Percentiles rank a stretch among this genome's conserved stretches.
Evolutionary conservation across 35 echinoderm and acorn worm genomes (phyloP).

Genomic region (Apostichopus japonicus): DNA sequence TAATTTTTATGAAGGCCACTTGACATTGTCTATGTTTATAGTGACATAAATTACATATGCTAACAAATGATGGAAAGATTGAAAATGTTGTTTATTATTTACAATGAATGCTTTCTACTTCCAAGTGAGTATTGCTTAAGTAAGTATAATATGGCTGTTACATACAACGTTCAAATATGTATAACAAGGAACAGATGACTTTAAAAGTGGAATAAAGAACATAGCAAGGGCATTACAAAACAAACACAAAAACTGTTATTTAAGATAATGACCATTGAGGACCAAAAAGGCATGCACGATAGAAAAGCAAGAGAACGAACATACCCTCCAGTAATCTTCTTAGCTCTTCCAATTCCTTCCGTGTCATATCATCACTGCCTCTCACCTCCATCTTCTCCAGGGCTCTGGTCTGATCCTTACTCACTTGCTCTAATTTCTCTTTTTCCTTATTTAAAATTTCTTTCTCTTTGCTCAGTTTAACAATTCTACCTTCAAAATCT

Average conservation of each 20-base stretch:
- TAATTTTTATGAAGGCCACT: no score
- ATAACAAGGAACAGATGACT: no score
- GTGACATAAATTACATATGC: no score
- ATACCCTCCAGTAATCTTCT: constrained; percentile 25
- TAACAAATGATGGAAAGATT: no score
- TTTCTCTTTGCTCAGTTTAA: constrained; percentile 10
- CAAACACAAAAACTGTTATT: background rate
- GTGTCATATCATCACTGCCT: background rate
- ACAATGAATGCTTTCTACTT: no score
- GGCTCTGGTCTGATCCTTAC: background rate
- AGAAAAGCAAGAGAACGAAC: background rate
- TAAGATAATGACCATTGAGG: background rate
- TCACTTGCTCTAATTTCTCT: background rate
- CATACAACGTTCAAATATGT: no score
- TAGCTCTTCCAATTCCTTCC: background rate
- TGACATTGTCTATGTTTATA: no score
- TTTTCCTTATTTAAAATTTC: background rate
- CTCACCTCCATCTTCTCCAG: background rate
- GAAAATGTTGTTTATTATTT: no score
- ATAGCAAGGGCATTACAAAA: no score
- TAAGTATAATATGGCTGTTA: no score
- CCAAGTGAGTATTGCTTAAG: no score
- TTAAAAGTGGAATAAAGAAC: no score
- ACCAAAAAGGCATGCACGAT: background rate
- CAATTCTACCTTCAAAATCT: constrained; percentile 22